A percentile compares a stretch with the other conserved stretches of the same genome.
Conservation (phyloP, 1,140 invertebrate genomes). For the Drosophila lacertosa region DNA sequence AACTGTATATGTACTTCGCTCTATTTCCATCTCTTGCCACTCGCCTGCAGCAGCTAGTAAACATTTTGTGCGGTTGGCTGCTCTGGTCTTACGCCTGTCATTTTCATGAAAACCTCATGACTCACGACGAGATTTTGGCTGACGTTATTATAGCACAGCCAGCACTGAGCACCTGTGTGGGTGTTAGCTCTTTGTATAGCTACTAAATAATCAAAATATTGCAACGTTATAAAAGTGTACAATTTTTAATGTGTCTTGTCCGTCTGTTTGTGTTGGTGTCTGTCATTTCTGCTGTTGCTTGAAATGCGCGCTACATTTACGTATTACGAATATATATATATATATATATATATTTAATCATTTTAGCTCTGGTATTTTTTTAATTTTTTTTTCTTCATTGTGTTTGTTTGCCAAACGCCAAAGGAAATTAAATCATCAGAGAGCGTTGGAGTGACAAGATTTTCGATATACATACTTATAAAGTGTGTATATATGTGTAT, state of each 20-base stretch:
- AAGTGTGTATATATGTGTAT: background rate
- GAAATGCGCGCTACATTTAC: conserved; percentile 53
- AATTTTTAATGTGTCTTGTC: conserved; percentile 50
- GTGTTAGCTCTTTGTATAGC: conserved; percentile 35
- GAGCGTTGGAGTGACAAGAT: conserved; percentile 65
- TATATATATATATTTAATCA: conserved; percentile 68
- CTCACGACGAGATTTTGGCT: conserved; percentile 29
- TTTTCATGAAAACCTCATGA: conserved; percentile 28
- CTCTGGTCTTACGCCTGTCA: conserved; percentile 17
- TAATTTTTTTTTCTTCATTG: too few relatives aligned
- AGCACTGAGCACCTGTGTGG: conserved; percentile 35
- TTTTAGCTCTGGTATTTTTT: conserved; percentile 40
- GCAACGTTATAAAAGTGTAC: conserved; percentile 58
- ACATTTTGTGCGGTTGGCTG: background rate
- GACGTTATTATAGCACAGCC: conserved; percentile 12
- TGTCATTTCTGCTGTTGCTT: conserved; percentile 10
- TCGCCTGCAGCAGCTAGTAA: conserved; percentile 15
- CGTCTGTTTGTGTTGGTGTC: too few relatives aligned
- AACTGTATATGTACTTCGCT: conserved; percentile 6
- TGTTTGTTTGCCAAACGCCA: conserved; percentile 54
- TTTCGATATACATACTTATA: background rate
- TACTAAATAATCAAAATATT: conserved; percentile 75
- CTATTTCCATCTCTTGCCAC: conserved; percentile 16
- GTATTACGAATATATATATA: conserved; percentile 67
- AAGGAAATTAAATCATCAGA: conserved; percentile 78